phyloP scores from a whole-genome alignment of 2,113 vertebrate species.

The Spea multiplicata region DNA sequence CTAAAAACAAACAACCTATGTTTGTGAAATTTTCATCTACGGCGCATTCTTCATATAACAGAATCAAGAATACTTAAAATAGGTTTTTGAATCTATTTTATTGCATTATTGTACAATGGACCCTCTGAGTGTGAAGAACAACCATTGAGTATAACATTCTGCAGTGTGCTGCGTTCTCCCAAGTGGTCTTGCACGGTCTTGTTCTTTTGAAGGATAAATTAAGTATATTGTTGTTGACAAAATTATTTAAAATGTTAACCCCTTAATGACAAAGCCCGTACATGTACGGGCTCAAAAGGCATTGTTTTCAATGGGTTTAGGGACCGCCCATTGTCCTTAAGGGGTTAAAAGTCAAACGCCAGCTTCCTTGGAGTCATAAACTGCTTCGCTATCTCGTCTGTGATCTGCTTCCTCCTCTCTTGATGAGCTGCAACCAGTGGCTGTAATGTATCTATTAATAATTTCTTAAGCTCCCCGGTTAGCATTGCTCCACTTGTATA shows the following conservation, averaged over 20 bases:
- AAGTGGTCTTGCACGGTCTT: not conserved
- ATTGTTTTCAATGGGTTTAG: no score
- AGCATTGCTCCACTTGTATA: conserved; percentile 87
- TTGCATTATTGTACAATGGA: conserved; percentile 8
- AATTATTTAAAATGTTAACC: conserved; percentile 53
- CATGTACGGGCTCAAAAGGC: no score
- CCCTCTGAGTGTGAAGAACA: not conserved
- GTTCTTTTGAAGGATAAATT: conserved; percentile 9
- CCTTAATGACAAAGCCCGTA: no score
- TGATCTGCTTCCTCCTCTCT: conserved; percentile 83
- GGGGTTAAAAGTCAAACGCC: conserved; percentile 77
- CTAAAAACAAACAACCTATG: no score
- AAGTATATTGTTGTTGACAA: not conserved
- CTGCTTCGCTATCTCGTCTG: conserved; percentile 76
- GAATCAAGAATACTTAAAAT: no score
- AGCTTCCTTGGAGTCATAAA: conserved; percentile 93
- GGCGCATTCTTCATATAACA: no score
- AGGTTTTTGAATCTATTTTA: not conserved
- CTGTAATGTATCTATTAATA: conserved; percentile 86
- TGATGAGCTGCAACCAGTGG: conserved; percentile 87
- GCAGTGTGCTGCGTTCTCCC: no score
- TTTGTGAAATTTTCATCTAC: no score
- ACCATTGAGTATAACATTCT: not conserved
- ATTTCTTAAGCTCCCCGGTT: conserved; percentile 93
- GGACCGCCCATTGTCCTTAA: no score